Percentiles rank a stretch among this genome's conserved stretches.
Conservation (phyloP, 2,888 invertebrate species). For the Pollenia angustigena region DNA sequence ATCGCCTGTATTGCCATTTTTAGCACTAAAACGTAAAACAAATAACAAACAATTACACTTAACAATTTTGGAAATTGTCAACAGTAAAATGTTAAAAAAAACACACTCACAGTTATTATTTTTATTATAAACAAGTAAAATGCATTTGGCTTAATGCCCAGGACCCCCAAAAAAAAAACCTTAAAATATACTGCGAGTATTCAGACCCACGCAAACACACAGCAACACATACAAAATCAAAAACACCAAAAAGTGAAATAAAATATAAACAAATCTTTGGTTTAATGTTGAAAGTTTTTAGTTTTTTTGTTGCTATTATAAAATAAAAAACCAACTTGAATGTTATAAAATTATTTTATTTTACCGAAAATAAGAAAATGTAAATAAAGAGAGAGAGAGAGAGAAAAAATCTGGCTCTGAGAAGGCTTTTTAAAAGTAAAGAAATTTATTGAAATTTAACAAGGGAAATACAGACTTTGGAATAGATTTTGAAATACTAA, state of each 20-base stretch:
- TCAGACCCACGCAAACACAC: not conserved
- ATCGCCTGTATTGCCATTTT: conserved; percentile 27
- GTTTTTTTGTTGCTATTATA: not conserved
- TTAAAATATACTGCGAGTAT: too few species aligned
- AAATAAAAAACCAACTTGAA: not conserved
- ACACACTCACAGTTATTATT: conserved; percentile 32
- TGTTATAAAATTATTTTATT: conserved; percentile 28
- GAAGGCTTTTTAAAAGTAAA: too few species aligned
- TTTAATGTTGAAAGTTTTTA: not conserved
- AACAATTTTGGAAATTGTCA: conserved; percentile 55
- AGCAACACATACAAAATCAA: not conserved
- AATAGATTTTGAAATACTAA: too few species aligned
- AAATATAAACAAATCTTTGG: conserved; percentile 26
- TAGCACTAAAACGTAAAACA: conserved; percentile 15
- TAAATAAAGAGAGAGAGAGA: not conserved
- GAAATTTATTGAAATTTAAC: too few species aligned
- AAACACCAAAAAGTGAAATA: conserved; percentile 11
- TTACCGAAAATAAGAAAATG: conserved; percentile 4
- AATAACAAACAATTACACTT: conserved; percentile 38
- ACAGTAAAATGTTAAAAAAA: conserved; percentile 28
- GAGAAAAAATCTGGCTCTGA: not conserved
- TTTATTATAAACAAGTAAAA: conserved; percentile 59
- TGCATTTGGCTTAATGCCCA: conserved; percentile 71
- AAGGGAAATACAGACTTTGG: too few species aligned
- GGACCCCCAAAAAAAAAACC: not conserved